phyloP scores from a whole-genome alignment of 1,140 invertebrate genomes.

The Eurytemora carolleeae region DNA sequence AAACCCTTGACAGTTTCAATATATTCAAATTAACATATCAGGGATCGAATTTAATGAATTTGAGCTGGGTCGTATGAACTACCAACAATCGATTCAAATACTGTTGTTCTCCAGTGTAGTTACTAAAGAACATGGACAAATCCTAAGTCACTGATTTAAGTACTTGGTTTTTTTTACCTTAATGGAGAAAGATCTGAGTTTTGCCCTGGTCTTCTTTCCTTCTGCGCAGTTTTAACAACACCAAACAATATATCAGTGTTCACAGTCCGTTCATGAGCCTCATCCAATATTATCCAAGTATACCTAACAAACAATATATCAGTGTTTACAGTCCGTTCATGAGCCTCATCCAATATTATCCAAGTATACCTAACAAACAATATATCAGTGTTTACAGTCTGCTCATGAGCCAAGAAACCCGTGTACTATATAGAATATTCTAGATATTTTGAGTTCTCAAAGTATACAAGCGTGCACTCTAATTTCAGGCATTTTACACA shows the following conservation, averaged over 20 bases:
- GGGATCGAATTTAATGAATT: too few species aligned
- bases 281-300: slow-evolving; percentile 74
- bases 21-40: too few species aligned
- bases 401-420: slow-evolving; percentile 89
- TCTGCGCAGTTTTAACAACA: slow-evolving; percentile 55
- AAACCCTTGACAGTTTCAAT: too few species aligned
- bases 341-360: slow-evolving; percentile 88
- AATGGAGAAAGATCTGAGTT: slow-evolving; percentile 17
- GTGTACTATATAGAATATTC: too few species aligned
- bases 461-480: too few species aligned
- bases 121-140: too few species aligned
- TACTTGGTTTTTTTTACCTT: not conserved
- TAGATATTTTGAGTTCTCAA: too few species aligned
- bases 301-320: slow-evolving; percentile 41
- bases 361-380: slow-evolving; percentile 51
- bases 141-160: not conserved
- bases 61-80: too few species aligned
- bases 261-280: slow-evolving; percentile 89
- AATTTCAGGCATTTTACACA: too few species aligned
- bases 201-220: slow-evolving; percentile 38
- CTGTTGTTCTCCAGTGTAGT: too few species aligned
- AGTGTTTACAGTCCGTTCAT: slow-evolving; percentile 80
- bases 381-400: slow-evolving; percentile 59
- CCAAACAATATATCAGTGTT: slow-evolving; percentile 82
- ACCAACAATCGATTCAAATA: too few species aligned